A percentile compares a stretch with the other conserved stretches of the same genome.
Conservation (phyloP, 1,140 invertebrate species). For the Leptinotarsa undecemlineata region DNA sequence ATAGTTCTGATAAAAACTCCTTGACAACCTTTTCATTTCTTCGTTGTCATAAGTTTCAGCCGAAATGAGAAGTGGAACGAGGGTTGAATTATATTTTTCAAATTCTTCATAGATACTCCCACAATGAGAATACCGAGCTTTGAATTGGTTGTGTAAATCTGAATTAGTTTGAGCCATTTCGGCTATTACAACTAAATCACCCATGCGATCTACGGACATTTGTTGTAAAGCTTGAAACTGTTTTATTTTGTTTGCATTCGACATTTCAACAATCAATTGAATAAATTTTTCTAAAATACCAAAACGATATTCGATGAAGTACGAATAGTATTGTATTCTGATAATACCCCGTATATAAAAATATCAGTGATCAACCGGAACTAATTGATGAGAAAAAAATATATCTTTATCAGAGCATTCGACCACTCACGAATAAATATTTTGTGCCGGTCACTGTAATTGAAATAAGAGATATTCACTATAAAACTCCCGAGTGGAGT, state of each 20-base stretch:
- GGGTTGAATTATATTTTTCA: not conserved
- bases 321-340: no score
- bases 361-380: no score
- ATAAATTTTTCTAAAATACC: no score
- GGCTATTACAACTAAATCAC: not conserved
- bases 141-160: not conserved
- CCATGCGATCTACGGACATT: not conserved
- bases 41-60: not conserved
- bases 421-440: no score
- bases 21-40: not conserved
- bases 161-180: not conserved
- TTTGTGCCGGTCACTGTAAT: no score
- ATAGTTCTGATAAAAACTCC: not conserved
- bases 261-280: not conserved
- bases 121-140: conserved; percentile 8
- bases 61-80: conserved; percentile 2
- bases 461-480: no score
- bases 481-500: no score
- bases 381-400: no score
- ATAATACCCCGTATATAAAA: no score
- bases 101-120: not conserved
- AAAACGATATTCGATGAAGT: no score
- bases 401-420: no score
- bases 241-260: conserved; percentile 10
- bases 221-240: not conserved